Conservation (phyloP, 2,797 vertebrate genomes). For the Lepilemur ruficaudatus region DNA sequence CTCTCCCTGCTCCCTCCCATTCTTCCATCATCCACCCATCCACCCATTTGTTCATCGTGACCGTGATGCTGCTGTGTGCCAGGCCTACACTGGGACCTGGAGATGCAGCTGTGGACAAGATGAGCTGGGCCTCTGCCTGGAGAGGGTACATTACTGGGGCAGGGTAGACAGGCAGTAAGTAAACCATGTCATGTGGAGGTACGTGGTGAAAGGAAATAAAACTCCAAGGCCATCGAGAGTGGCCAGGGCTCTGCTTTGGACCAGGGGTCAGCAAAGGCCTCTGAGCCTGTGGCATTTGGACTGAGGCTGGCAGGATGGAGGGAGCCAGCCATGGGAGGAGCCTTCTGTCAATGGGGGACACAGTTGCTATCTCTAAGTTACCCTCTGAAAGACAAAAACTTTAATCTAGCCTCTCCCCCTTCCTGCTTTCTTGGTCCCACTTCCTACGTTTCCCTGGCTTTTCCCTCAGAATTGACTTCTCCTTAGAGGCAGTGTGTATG, state of each 20-base stretch:
- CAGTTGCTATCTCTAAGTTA: neutral
- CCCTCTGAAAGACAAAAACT: neutral
- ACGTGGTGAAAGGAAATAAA: neutral
- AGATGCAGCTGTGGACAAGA: neutral
- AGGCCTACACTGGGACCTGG: neutral
- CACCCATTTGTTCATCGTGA: neutral
- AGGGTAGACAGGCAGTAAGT: neutral
- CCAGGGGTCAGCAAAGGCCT: neutral
- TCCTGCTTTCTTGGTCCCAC: too few species aligned
- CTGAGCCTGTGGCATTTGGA: neutral
- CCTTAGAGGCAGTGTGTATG: neutral
- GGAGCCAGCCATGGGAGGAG: neutral
- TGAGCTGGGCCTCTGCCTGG: neutral
- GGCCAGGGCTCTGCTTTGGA: neutral
- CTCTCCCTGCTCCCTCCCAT: accelerated
- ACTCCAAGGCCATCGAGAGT: accelerated
- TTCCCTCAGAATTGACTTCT: neutral
- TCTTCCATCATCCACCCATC: accelerated
- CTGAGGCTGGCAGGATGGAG: neutral
- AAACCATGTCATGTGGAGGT: neutral
- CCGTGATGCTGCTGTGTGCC: neutral
- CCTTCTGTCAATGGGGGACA: neutral
- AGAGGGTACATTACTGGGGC: neutral
- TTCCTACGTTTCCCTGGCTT: neutral
- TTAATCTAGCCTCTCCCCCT: neutral